A percentile compares a stretch with the other conserved stretches of the same genome.
These are phyloP conservation scores for Siniperca undulata DNA, from an alignment of 2,797 vertebrate species.

Conservation along the genomic window DNA sequence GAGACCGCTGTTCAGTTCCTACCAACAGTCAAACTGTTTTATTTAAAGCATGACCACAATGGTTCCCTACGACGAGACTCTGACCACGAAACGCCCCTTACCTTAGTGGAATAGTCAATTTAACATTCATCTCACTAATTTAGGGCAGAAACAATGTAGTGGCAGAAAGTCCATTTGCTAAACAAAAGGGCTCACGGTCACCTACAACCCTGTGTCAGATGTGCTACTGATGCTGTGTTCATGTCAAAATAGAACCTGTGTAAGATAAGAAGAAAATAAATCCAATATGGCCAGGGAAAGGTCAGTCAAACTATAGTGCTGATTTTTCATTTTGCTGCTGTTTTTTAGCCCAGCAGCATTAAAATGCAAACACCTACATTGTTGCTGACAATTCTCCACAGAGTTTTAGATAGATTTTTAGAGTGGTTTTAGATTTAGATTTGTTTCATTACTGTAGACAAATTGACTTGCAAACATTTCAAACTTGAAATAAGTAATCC, in stretches of 20 bases:
- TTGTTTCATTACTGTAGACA: not conserved
- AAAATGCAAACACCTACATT: not conserved
- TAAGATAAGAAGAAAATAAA: not conserved
- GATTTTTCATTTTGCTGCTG: conserved; percentile 11
- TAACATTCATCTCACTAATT: not conserved
- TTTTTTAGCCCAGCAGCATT: not conserved
- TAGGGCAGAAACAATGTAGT: no score
- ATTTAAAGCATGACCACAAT: no score
- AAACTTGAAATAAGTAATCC: not conserved
- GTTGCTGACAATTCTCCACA: not conserved
- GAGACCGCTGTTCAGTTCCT: no score
- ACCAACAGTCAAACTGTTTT: no score
- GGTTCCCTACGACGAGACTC: no score
- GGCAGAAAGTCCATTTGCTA: not conserved
- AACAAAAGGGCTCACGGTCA: not conserved
- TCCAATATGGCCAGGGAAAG: not conserved
- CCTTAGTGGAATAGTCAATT: not conserved
- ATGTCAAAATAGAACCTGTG: not conserved
- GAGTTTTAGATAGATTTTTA: not conserved
- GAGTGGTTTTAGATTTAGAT: not conserved
- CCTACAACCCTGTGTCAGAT: not conserved
- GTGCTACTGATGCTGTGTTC: not conserved
- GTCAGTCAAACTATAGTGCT: not conserved
- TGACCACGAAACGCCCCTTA: not conserved
- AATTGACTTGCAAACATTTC: not conserved